Base-by-base conservation (phyloP, 2,888 invertebrate species). In the Amphipoea lucens region DNA sequence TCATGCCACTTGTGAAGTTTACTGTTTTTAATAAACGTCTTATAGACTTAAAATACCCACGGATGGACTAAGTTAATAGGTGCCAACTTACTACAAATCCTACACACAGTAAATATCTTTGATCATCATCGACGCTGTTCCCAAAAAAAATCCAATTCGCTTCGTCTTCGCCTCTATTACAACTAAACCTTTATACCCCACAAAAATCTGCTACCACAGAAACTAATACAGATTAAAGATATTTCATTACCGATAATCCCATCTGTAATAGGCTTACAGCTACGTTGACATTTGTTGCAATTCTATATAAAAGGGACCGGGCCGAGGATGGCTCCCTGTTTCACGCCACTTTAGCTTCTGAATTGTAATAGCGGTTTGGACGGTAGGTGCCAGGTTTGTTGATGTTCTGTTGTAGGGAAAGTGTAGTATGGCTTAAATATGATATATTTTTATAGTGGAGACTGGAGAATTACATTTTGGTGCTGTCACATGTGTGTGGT, bases 181-280 rank as follows among this genome's bases (percentile, higher is more conserved):
- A 63, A 29, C 76, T 75, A 65, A 73, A 75, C 77, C 78, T 65
- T 75, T 69, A 76, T 69, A 62, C 80, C 66, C 82, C 73, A 89
- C 81, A 86, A 87, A 86, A 89, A 88, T 90, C 85, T 89, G 84
- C 89, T 85, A 74, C 86, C 86, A 80, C 84, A 90, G 88, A 90
- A 91, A 90, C 95, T 95, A 95, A 95, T 95, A 96, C 94, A 96
- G 96, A 96, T 96, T 96, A 96, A 96, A 96, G 94, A 96, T 96
- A 96, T 96, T 96, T 96, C 96, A 96, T 96, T 96, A 96, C 96
- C 89, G 91, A 92, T 96, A 96, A 96, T 96, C 96, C 95, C 83
- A 85, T 88, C 88, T 88, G 92, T 96, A 96, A 96, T 96, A 95
- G 96, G 96, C 94, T 96, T 96, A 95, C 84, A 88, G 87, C 87